A percentile compares a stretch with the other conserved stretches of the same genome.
Conservation (phyloP, 2,888 invertebrate genomes). For the Drosophila acutilabella region DNA sequence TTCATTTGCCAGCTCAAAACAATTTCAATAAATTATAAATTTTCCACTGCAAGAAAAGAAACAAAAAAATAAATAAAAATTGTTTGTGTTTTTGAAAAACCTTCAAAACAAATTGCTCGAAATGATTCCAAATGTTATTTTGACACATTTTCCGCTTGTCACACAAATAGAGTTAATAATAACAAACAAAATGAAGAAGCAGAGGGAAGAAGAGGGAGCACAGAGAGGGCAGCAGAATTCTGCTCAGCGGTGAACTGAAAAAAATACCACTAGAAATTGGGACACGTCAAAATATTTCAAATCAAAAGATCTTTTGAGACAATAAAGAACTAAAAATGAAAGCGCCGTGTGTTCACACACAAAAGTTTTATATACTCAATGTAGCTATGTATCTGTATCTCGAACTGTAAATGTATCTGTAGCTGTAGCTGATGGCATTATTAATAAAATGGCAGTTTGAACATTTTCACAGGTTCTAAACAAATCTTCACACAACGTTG, state of each 20-base stretch:
- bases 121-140: constrained; percentile 53
- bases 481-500: constrained; percentile 64
- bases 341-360: constrained; percentile 46
- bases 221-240: not conserved
- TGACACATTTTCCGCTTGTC: constrained; percentile 60
- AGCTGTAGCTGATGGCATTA: constrained; percentile 62
- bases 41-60: no score
- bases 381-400: constrained; percentile 25
- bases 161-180: constrained; percentile 77
- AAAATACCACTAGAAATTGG: constrained; percentile 70
- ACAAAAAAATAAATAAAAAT: not conserved
- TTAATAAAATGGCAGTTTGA: constrained; percentile 82
- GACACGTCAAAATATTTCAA: constrained; percentile 81
- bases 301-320: constrained; percentile 74
- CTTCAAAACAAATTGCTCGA: constrained; percentile 42
- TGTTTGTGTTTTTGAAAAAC: not conserved
- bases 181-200: constrained; percentile 47
- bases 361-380: constrained; percentile 4
- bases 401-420: constrained; percentile 13
- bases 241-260: constrained; percentile 1
- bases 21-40: not conserved
- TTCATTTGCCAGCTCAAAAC: constrained; percentile 37
- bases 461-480: constrained; percentile 82
- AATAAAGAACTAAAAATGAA: constrained; percentile 80
- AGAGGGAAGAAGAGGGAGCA: constrained; percentile 3